Evolutionary conservation across 2,113 vertebrate genomes (phyloP).

Genomic region (Coreoperca whiteheadi): DNA sequence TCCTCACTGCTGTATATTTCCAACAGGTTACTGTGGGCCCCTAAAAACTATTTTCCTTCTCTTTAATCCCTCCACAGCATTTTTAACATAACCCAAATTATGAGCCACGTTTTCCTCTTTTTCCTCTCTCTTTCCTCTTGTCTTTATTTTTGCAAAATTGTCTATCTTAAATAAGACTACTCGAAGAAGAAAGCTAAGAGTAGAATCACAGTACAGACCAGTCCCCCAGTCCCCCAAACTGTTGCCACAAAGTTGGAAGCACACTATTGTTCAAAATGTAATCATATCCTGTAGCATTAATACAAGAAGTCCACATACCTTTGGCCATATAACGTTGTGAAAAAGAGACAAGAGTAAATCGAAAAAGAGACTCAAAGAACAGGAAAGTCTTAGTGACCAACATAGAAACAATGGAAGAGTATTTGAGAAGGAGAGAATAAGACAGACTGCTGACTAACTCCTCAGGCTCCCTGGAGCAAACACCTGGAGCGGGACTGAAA

Average conservation of each 20-base stretch:
- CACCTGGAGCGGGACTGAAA: conserved; percentile 12
- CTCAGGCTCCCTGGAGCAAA: conserved; percentile 9
- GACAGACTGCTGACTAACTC: neutral
- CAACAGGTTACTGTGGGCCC: neutral
- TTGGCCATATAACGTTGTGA: neutral
- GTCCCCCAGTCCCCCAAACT: neutral
- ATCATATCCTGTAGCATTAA: neutral
- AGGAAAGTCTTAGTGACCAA: neutral
- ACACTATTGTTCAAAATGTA: neutral
- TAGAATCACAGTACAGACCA: too few species aligned
- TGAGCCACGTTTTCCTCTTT: too few species aligned
- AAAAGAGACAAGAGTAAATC: neutral
- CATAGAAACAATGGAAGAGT: too few species aligned
- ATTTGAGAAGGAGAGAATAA: neutral
- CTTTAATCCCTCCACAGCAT: neutral
- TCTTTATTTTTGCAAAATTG: too few species aligned
- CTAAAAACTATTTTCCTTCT: neutral
- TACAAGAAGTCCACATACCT: neutral
- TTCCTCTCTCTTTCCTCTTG: too few species aligned
- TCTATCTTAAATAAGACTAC: too few species aligned
- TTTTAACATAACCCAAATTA: too few species aligned
- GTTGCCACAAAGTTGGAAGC: too few species aligned
- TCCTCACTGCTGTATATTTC: neutral
- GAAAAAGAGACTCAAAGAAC: neutral
- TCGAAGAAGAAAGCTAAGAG: too few species aligned